A percentile compares a stretch with the other conserved stretches of the same genome.
phyloP scores from a whole-genome alignment of 2,888 invertebrate species.

The Phyllotreta striolata region DNA sequence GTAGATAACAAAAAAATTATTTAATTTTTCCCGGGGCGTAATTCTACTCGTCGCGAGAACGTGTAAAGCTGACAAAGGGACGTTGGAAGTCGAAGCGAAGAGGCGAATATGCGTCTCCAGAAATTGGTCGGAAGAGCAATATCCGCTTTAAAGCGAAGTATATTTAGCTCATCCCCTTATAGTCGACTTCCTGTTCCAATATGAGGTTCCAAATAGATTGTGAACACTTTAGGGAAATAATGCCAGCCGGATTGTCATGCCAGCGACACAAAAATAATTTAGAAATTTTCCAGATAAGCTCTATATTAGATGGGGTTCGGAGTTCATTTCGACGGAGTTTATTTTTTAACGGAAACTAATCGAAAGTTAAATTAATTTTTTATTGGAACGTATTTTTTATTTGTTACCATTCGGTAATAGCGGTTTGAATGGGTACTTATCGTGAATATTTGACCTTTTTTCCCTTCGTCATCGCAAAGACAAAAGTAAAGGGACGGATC shows the following conservation, averaged over 20 bases:
- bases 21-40: too few species aligned
- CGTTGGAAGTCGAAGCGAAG: background rate
- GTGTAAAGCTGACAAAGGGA: background rate
- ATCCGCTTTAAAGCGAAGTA: constrained; percentile 20
- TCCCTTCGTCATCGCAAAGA: constrained; percentile 33
- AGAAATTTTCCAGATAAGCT: too few species aligned
- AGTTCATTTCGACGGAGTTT: too few species aligned
- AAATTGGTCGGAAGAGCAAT: constrained; percentile 28
- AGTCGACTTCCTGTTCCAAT: constrained; percentile 31
- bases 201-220: constrained; percentile 33
- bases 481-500: constrained; percentile 47
- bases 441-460: constrained; percentile 37
- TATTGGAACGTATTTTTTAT: too few species aligned
- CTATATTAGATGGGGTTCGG: too few species aligned
- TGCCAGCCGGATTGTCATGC: constrained; percentile 28
- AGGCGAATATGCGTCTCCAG: background rate
- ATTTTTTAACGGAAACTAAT: too few species aligned
- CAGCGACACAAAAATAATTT: too few species aligned
- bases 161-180: constrained; percentile 31
- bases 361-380: too few species aligned
- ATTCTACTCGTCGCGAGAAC: too few species aligned
- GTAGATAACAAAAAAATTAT: too few species aligned
- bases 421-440: constrained; percentile 5
- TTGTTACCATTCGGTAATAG: too few species aligned
- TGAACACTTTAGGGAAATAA: constrained; percentile 45